Evolutionary conservation across 2,888 invertebrate genomes (phyloP).

Genomic region (Netelia fuscicornis): DNA sequence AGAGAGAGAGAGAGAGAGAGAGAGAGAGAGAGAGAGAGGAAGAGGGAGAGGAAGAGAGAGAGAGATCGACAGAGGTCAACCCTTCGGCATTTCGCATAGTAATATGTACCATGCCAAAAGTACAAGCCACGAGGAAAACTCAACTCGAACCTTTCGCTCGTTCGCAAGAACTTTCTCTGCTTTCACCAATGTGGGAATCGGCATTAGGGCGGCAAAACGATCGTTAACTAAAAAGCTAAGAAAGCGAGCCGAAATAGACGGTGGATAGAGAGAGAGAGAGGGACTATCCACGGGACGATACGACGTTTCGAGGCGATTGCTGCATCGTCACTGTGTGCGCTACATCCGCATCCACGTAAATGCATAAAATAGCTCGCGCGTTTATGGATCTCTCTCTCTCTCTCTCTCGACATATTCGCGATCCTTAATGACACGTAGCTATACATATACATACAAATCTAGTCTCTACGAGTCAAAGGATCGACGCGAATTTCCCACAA

Average conservation of each 20-base stretch:
- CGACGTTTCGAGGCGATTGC: slow-evolving; percentile 24
- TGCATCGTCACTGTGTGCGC: slow-evolving; percentile 40
- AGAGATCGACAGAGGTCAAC: slow-evolving; percentile 60
- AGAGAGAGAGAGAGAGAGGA: not conserved
- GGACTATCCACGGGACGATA: slow-evolving; percentile 19
- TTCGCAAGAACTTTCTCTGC: slow-evolving; percentile 66
- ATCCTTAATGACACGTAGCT: slow-evolving; percentile 5
- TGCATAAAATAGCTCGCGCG: not conserved
- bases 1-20: slow-evolving; percentile 20
- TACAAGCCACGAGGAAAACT: not conserved
- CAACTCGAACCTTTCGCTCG: slow-evolving; percentile 19
- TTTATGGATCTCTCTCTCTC: not conserved
- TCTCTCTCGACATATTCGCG: slow-evolving; percentile 6
- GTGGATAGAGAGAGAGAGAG: not conserved
- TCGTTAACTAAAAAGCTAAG: slow-evolving; percentile 32
- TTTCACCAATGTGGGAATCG: slow-evolving; percentile 49
- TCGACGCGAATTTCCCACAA: not conserved
- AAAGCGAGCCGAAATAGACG: slow-evolving; percentile 32
- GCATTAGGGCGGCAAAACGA: slow-evolving; percentile 39
- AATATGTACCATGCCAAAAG: not conserved
- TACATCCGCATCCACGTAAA: slow-evolving; percentile 19
- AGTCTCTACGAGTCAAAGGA: not conserved
- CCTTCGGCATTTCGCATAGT: slow-evolving; percentile 57
- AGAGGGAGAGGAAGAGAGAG: not conserved
- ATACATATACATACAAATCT: not conserved